Percentiles rank a stretch among this genome's conserved stretches.
Evolutionary conservation across 1,140 invertebrate species (phyloP).

Genomic region (Centruroides vittatus): DNA sequence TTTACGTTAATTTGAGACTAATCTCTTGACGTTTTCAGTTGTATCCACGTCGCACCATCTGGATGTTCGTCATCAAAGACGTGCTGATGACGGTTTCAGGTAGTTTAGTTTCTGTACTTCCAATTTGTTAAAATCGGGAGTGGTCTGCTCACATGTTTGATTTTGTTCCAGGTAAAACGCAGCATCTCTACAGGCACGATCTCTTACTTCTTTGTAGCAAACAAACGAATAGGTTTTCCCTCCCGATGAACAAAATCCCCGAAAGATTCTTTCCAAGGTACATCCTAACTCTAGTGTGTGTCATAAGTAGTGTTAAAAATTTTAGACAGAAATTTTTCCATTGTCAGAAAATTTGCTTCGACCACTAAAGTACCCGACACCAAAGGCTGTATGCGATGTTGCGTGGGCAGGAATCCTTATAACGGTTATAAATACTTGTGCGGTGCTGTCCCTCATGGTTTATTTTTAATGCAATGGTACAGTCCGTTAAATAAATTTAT

Average conservation of each 20-base stretch:
- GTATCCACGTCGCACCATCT: slow-evolving; percentile 84
- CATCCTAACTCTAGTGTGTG: background rate
- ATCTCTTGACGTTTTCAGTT: slow-evolving; percentile 31
- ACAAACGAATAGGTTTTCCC: slow-evolving; percentile 71
- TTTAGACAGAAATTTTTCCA: background rate
- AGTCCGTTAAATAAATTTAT: slow-evolving; percentile 99
- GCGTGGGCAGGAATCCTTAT: slow-evolving; percentile 89
- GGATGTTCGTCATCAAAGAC: slow-evolving; percentile 98
- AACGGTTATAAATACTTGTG: slow-evolving; percentile 97
- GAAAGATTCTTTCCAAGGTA: slow-evolving; percentile 73
- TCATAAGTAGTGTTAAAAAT: background rate
- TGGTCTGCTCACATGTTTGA: background rate
- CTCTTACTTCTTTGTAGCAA: slow-evolving; percentile 60
- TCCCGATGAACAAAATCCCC: slow-evolving; percentile 87
- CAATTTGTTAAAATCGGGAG: background rate
- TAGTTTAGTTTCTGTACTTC: slow-evolving; percentile 24
- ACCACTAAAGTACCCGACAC: slow-evolving; percentile 93
- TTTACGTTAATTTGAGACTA: too few relatives aligned
- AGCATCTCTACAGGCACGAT: slow-evolving; percentile 89
- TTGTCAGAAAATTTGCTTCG: slow-evolving; percentile 63
- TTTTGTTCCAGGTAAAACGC: slow-evolving; percentile 64
- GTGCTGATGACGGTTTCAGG: slow-evolving; percentile 93
- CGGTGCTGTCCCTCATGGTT: slow-evolving; percentile 71
- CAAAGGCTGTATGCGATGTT: slow-evolving; percentile 82
- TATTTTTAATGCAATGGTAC: slow-evolving; percentile 99